Conservation (phyloP, 2,888 invertebrate genomes). For the Drosophila sordidapex region DNA sequence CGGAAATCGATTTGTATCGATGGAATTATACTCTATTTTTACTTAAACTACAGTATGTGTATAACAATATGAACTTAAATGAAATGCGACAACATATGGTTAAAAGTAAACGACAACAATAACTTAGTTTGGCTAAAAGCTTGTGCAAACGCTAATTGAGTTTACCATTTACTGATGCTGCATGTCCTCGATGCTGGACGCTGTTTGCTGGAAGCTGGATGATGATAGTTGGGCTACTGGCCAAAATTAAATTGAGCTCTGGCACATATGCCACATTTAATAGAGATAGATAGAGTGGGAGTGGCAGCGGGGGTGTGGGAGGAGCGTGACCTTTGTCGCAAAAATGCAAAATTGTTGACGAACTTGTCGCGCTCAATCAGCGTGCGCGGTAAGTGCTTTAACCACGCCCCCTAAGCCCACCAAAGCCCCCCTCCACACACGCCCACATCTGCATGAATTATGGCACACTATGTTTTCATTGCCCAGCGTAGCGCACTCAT, state of each 20-base stretch:
- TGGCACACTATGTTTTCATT: conserved; percentile 20
- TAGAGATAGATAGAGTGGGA: too few relatives aligned
- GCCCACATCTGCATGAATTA: conserved; percentile 40
- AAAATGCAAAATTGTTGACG: conserved; percentile 71
- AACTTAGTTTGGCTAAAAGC: conserved; percentile 75
- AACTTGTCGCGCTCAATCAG: conserved; percentile 73
- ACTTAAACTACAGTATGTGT: background rate
- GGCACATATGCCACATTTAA: conserved; percentile 10
- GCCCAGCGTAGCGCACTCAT: conserved; percentile 4
- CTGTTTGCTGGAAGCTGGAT: conserved; percentile 18
- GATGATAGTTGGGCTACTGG: conserved; percentile 16
- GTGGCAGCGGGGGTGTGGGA: background rate
- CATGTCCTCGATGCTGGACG: conserved; percentile 10
- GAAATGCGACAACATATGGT: conserved; percentile 24
- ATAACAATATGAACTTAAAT: background rate
- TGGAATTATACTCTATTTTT: background rate
- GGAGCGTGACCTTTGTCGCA: background rate
- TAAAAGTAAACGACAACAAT: conserved; percentile 47
- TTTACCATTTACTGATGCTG: conserved; percentile 49
- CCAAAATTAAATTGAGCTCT: conserved; percentile 45
- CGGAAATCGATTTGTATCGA: background rate
- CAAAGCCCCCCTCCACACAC: background rate
- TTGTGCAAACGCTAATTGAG: conserved; percentile 69
- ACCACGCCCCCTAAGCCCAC: conserved; percentile 43
- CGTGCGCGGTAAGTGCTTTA: conserved; percentile 57